phyloP scores from a whole-genome alignment of 2,113 vertebrate species.

The Ophthalmolycus amberensis region DNA sequence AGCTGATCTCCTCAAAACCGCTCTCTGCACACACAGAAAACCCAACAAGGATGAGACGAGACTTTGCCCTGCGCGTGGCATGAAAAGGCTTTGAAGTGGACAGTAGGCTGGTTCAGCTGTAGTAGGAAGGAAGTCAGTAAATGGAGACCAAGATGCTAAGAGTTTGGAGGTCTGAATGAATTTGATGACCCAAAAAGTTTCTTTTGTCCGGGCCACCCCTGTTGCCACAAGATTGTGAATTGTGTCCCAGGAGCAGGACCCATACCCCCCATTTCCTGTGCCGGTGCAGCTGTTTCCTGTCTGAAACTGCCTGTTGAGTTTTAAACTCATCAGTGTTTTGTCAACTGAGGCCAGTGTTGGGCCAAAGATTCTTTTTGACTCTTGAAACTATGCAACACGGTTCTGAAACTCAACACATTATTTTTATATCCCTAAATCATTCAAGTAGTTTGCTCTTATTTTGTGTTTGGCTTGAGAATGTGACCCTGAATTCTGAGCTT shows the following conservation, averaged over 20 bases:
- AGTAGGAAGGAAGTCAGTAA: slow-evolving; percentile 72
- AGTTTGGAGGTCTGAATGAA: slow-evolving; percentile 52
- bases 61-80: slow-evolving; percentile 17
- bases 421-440: slow-evolving; percentile 36
- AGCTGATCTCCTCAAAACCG: slow-evolving; percentile 83
- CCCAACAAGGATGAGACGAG: slow-evolving; percentile 36
- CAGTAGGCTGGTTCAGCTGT: slow-evolving; percentile 10
- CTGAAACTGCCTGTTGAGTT: slow-evolving; percentile 79
- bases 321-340: slow-evolving; percentile 55
- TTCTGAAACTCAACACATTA: slow-evolving; percentile 48
- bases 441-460: slow-evolving; percentile 15
- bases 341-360: slow-evolving; percentile 45
- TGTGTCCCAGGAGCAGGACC: slow-evolving; percentile 75
- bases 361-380: slow-evolving; percentile 36
- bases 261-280: slow-evolving; percentile 75
- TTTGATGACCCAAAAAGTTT: slow-evolving; percentile 68
- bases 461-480: neutral
- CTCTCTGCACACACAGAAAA: slow-evolving; percentile 73
- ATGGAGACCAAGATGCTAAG: slow-evolving; percentile 61
- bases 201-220: slow-evolving; percentile 75
- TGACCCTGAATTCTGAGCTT: neutral
- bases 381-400: slow-evolving; percentile 40
- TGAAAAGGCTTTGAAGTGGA: slow-evolving; percentile 69
- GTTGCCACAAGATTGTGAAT: slow-evolving; percentile 74
- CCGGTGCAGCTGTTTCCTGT: slow-evolving; percentile 86